Conservation (phyloP, 2,888 invertebrate genomes). For the Eueremaeus valkanovi region DNA sequence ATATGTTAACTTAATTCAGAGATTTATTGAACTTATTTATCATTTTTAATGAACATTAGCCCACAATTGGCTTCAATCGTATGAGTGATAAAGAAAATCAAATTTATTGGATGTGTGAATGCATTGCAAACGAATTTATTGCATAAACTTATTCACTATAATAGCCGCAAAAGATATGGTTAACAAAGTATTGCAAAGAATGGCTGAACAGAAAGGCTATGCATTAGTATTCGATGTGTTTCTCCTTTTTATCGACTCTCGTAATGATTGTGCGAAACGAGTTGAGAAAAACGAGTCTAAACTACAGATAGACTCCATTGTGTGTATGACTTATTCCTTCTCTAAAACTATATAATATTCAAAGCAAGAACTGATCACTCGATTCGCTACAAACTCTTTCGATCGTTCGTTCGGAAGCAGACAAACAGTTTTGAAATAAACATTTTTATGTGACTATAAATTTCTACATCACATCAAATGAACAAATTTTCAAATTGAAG, state of each 20-base stretch:
- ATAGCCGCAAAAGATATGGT: slow-evolving; percentile 28
- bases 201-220: neutral
- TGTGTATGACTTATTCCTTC: neutral
- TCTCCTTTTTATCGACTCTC: slow-evolving; percentile 21
- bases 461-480: too few relatives aligned
- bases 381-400: too few relatives aligned
- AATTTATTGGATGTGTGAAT: neutral
- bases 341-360: too few relatives aligned
- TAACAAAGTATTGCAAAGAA: slow-evolving; percentile 12
- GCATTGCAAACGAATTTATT: neutral
- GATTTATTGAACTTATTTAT: slow-evolving; percentile 9
- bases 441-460: too few relatives aligned
- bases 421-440: too few relatives aligned
- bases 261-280: slow-evolving; percentile 30
- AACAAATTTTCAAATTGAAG: too few relatives aligned
- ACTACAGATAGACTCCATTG: slow-evolving; percentile 13
- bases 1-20: neutral
- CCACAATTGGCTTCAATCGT: neutral
- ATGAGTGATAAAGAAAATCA: slow-evolving; percentile 20
- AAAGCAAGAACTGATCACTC: neutral
- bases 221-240: slow-evolving; percentile 23
- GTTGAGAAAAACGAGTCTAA: slow-evolving; percentile 23
- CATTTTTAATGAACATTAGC: neutral
- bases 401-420: too few relatives aligned
- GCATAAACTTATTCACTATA: slow-evolving; percentile 20